These are phyloP conservation scores for Ophioderma brevispina DNA, from an alignment of 35 echinoderm and acorn worm genomes.

Conservation along the genomic window DNA sequence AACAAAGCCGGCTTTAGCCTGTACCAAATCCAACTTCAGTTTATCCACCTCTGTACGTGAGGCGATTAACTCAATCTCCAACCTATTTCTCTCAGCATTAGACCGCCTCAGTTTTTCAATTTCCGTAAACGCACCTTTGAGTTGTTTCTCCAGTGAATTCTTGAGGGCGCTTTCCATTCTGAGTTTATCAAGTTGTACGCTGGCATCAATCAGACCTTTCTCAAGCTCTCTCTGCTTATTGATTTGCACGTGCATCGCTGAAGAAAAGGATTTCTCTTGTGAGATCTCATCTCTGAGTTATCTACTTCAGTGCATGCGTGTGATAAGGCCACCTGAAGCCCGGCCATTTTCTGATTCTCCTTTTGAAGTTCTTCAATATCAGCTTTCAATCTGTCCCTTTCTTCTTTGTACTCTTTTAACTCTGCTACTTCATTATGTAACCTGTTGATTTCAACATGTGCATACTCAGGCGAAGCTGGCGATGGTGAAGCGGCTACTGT, in stretches of 20 bases:
- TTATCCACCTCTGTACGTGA: no score
- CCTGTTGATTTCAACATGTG: neutral
- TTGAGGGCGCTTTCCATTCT: neutral
- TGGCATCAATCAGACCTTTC: neutral
- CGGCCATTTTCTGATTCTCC: neutral
- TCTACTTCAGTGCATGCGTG: slow-evolving; percentile 1
- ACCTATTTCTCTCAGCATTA: neutral
- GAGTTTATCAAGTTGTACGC: neutral
- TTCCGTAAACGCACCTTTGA: neutral
- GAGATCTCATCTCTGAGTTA: neutral
- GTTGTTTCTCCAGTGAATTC: neutral
- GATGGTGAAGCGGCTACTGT: neutral
- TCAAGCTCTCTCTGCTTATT: neutral
- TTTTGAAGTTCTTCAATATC: neutral
- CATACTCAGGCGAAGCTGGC: neutral
- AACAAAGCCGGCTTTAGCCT: no score
- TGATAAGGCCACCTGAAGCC: neutral
- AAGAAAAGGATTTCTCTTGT: neutral
- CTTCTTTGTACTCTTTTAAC: neutral
- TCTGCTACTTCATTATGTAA: neutral
- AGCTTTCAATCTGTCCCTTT: neutral
- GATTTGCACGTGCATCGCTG: neutral
- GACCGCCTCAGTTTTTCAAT: neutral
- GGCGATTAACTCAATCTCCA: neutral
- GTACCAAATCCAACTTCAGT: no score